Base-by-base conservation (phyloP, 2,888 invertebrate genomes). In the Oxycera nigricornis region DNA sequence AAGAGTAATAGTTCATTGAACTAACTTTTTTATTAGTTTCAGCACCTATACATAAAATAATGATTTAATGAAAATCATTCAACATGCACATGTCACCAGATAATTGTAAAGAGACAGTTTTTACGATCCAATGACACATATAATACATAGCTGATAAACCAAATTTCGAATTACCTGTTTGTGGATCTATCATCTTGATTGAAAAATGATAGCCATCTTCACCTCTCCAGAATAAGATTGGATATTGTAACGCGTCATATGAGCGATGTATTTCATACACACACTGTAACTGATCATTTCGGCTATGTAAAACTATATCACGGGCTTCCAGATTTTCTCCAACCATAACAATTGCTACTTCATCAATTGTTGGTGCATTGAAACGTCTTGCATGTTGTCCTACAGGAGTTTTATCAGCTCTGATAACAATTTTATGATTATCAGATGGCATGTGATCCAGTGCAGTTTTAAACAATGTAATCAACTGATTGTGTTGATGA, bases 301-400 rank as follows among this genome's bases (percentile, higher is more conserved):
- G 74, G 41, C 78, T 79, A 67, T 72, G 74, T 65, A 81, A 73
- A 41, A 82, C 79, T 77, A 85, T 82, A 78, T 82, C 81, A 46
- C 82, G 79, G 72, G 68, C 73, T 77, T 81, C 80, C 67, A 80
- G 78, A 46, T 81, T 61, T 74, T 82, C 79, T 30, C 80, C 82
- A 78, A 81, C 41, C n/a, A 82, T 75, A n/a, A 82, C 76, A 65
- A 82, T 78, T n/a, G 81, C 82, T 50, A 83, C 82, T 80, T 83
- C 82, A 78, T 82, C 79, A 24, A 82, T 78, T 50, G 80, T 81
- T 73, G 82, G 82, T 62, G 82, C 82, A 80, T 83, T 83, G 77
- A 79, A 83, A 76, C 75, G 77, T 65, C 81, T 20, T 78, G 74
- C 79, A 75, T 83, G 81, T 78, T 77, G 57, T 73, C 82, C 82